phyloP scores from a whole-genome alignment of 2,113 vertebrate genomes.

The Gobiocypris rarus region DNA sequence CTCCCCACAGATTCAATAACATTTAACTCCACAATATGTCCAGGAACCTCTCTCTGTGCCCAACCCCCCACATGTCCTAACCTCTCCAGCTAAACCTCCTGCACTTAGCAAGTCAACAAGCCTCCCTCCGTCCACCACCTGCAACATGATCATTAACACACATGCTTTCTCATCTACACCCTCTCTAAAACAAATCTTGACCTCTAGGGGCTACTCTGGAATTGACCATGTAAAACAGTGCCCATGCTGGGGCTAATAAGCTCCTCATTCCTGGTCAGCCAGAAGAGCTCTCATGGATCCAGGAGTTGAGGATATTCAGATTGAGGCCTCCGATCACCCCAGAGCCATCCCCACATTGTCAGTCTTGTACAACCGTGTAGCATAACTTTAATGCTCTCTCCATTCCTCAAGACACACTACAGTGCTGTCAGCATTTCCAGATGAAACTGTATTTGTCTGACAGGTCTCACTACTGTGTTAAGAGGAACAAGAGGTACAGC shows the following conservation, averaged over 20 bases:
- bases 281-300: not conserved
- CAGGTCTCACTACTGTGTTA: not conserved
- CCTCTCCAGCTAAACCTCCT: not conserved
- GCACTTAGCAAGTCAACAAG: not conserved
- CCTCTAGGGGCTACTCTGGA: no score
- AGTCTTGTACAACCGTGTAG: not conserved
- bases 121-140: not conserved
- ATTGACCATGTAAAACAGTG: no score
- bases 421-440: conserved; percentile 2
- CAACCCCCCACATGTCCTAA: not conserved
- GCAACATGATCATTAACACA: conserved; percentile 14
- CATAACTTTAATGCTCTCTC: not conserved
- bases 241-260: no score
- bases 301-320: not conserved
- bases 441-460: not conserved
- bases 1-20: conserved; percentile 5
- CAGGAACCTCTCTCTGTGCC: not conserved
- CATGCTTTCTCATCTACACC: not conserved
- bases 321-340: not conserved
- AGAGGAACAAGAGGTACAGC: not conserved
- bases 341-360: not conserved
- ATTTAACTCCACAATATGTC: not conserved
- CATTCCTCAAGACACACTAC: not conserved
- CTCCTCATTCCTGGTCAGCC: conserved; percentile 13
- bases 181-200: not conserved